Evolutionary conservation across 2,888 invertebrate species (phyloP), one percentile per base, ranked within the genome.

Genomic region (Carcina quercana): DNA sequence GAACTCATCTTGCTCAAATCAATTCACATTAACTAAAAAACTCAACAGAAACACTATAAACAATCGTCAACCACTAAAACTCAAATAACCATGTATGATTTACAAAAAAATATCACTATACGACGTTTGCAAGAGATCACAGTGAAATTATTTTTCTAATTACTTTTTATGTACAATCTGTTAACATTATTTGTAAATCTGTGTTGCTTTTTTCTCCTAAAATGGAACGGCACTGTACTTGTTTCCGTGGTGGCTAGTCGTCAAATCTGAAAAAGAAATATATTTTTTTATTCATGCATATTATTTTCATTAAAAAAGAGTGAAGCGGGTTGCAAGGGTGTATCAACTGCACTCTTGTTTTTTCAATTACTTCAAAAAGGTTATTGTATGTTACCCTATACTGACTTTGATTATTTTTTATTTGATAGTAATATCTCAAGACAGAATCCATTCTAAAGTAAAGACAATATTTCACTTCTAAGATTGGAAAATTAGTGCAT

Each of bases 41-140:
- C 63, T 52, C 58, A 44, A 37, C 40, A 37, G 29, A 43, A 42
- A 47, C 46, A 47, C 50, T 37, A 50, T 45, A 43, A 42, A 47
- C 46, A 47, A 49, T 37, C 49, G 44, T 47, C 59, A 60, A 24
- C 56, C 43, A n/a, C 40, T 39, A 42, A 35, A 40, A 40, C 40
- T 47, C 20, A 20, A 20, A 20, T n/a, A 3, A 20, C 8, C 19
- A 28, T 19, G 19, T 19, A 17, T 25, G 3, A n/a, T 12, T 21
- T 26, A 26, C n/a, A 20, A 46, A 50, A 45, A 48, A 48, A 50
- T 45, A 53, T 62, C 52, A 60, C 61, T 66, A 64, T 19, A 59
- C 61, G n/a, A 66, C 57, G 49, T 32, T 24, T 17, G 37, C 43
- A 45, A 44, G 66, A 75, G 74, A 78, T 76, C 73, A 78, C 72